Evolutionary conservation across 2,797 vertebrate genomes (phyloP).

Genomic region (Apogon hyalosoma): DNA sequence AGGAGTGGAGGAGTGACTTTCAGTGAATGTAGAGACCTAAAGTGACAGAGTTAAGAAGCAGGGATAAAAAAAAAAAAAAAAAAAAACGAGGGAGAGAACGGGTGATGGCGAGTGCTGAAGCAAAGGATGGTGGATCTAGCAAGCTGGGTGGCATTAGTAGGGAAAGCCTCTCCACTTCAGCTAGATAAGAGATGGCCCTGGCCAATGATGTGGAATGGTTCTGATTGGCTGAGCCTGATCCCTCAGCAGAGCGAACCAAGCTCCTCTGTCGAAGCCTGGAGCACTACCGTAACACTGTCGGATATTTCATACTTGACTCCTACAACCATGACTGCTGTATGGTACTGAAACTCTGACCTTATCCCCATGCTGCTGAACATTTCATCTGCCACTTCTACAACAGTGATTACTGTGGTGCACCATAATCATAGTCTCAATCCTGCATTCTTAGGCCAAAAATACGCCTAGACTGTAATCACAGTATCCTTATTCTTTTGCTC

Average conservation of each 20-base stretch:
- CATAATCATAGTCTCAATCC: not conserved
- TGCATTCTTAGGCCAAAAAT: not conserved
- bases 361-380: slow-evolving; percentile 27
- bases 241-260: slow-evolving; percentile 56
- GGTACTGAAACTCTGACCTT: slow-evolving; percentile 48
- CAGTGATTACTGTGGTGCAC: slow-evolving; percentile 4
- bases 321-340: slow-evolving; percentile 54
- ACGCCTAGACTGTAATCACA: not conserved
- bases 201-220: slow-evolving; percentile 83
- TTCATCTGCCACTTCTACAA: slow-evolving; percentile 37
- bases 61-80: slow-evolving; percentile 24
- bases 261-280: slow-evolving; percentile 48
- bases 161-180: slow-evolving; percentile 76
- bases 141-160: slow-evolving; percentile 77
- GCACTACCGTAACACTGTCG: slow-evolving; percentile 65
- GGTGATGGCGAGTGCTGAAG: slow-evolving; percentile 49
- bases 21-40: slow-evolving; percentile 42
- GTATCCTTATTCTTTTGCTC: too few relatives aligned
- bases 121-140: slow-evolving; percentile 66
- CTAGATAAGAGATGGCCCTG: slow-evolving; percentile 81
- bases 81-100: slow-evolving; percentile 1
- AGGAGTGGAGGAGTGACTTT: slow-evolving; percentile 47
- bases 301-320: slow-evolving; percentile 74
- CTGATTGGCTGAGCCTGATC: slow-evolving; percentile 81
- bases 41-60: slow-evolving; percentile 19